Percentiles rank a stretch among this genome's conserved stretches.
Evolutionary conservation across 53 echinoderm and acorn worm species (phyloP).

Genomic region (Holothuria leucospilota): DNA sequence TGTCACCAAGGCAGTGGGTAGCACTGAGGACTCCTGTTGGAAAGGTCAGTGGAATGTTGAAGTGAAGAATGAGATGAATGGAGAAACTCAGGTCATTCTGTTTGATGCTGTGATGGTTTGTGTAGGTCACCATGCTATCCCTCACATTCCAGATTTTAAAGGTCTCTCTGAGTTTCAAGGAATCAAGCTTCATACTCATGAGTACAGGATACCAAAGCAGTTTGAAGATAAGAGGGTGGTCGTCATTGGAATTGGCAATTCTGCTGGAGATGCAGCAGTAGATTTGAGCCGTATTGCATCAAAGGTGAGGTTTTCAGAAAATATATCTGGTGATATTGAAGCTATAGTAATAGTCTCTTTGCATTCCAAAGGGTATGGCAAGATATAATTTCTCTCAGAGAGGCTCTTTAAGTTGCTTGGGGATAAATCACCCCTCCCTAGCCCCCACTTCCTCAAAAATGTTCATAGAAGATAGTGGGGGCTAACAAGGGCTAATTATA

Average conservation of each 20-base stretch:
- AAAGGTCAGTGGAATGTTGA: constrained; percentile 63
- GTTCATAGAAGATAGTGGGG: too few relatives aligned
- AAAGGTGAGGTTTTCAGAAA: constrained; percentile 51
- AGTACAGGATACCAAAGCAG: constrained; percentile 64
- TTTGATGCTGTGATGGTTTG: constrained; percentile 84
- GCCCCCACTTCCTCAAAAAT: too few relatives aligned
- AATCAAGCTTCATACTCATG: constrained; percentile 80
- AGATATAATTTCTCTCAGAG: too few relatives aligned
- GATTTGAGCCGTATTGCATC: constrained; percentile 70
- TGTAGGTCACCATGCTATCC: constrained; percentile 68
- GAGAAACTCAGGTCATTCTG: constrained; percentile 15
- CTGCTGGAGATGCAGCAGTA: constrained; percentile 81
- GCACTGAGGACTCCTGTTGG: constrained; percentile 45
- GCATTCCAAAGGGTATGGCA: too few relatives aligned
- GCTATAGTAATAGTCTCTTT: too few relatives aligned
- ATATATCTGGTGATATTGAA: too few relatives aligned
- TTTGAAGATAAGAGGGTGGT: constrained; percentile 80
- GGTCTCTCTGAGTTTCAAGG: constrained; percentile 80
- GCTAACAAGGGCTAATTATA: too few relatives aligned
- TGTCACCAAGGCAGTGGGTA: constrained; percentile 48
- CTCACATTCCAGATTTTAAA: constrained; percentile 58
- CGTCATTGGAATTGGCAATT: constrained; percentile 88
- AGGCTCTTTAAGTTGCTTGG: too few relatives aligned
- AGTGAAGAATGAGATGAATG: constrained; percentile 41
- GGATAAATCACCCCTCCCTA: too few relatives aligned